Conservation (phyloP, 2,888 invertebrate species). For the Epsilonema sp. region DNA sequence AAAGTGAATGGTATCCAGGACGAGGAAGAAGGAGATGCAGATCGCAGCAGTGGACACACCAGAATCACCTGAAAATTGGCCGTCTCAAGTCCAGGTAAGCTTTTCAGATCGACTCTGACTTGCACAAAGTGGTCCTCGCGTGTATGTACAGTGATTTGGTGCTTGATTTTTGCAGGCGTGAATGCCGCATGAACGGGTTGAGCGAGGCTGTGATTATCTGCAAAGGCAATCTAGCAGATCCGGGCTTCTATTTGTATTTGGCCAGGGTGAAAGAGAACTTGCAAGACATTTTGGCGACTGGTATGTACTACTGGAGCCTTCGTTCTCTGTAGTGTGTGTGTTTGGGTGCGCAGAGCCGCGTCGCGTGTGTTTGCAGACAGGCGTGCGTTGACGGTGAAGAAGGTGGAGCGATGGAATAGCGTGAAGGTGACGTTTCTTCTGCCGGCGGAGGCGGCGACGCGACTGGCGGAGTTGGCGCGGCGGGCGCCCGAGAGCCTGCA, state of each 20-base stretch:
- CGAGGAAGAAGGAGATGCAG: too few relatives aligned
- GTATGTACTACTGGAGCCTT: too few relatives aligned
- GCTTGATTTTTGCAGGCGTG: too few relatives aligned
- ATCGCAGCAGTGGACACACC: too few relatives aligned
- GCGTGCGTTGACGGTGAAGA: constrained; percentile 44
- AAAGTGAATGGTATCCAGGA: too few relatives aligned
- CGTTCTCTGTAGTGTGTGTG: too few relatives aligned
- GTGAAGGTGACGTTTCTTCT: constrained; percentile 92
- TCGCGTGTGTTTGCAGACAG: constrained; percentile 23
- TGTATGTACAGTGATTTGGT: too few relatives aligned
- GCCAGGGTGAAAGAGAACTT: constrained; percentile 54
- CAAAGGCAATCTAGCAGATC: constrained; percentile 71
- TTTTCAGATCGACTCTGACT: too few relatives aligned
- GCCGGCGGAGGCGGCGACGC: constrained; percentile 79
- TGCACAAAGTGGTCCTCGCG: too few relatives aligned
- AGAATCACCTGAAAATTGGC: too few relatives aligned
- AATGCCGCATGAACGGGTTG: constrained; percentile 5
- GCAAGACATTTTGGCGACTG: constrained; percentile 54
- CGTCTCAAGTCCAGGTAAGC: too few relatives aligned
- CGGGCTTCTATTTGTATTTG: constrained; percentile 47
- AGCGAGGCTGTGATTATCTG: constrained; percentile 54
- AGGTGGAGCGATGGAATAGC: constrained; percentile 93
- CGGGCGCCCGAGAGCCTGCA: constrained; percentile 69
- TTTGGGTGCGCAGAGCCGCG: background rate
- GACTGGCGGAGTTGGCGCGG: constrained; percentile 70